These are phyloP conservation scores for Drosophila auraria DNA, from an alignment of 1,140 invertebrate species.

Conservation along the genomic window DNA sequence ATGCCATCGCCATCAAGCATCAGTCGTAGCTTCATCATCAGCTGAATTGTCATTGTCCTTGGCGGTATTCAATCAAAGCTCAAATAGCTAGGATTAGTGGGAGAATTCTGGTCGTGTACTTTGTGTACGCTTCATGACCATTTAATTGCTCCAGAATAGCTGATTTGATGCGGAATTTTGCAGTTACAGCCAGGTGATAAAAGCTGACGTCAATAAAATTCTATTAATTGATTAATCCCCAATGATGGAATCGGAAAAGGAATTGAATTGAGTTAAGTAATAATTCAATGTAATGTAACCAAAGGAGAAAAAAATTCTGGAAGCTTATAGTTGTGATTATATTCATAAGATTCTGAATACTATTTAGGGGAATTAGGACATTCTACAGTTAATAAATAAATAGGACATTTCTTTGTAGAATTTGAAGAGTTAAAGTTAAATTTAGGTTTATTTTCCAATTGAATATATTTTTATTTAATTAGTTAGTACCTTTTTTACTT, in stretches of 20 bases:
- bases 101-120: slow-evolving; percentile 32
- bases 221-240: slow-evolving; percentile 38
- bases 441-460: no score
- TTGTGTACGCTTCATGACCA: slow-evolving; percentile 42
- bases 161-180: slow-evolving; percentile 42
- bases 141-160: slow-evolving; percentile 62
- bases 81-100: slow-evolving; percentile 62
- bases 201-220: slow-evolving; percentile 7
- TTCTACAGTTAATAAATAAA: no score
- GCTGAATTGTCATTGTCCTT: slow-evolving; percentile 50
- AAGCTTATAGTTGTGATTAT: background rate
- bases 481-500: background rate
- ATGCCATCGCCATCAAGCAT: slow-evolving; percentile 65
- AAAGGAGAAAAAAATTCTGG: no score
- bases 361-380: background rate
- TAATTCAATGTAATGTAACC: background rate
- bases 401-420: no score
- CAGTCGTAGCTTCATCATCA: slow-evolving; percentile 55
- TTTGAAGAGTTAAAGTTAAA: no score
- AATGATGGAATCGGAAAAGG: background rate
- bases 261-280: background rate
- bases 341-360: background rate
- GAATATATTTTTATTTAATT: background rate
- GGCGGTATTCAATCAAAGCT: slow-evolving; percentile 70
- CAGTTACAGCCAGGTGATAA: slow-evolving; percentile 37